Conservation (phyloP, 2,113 vertebrate species). For the Callaeas wilsoni region DNA sequence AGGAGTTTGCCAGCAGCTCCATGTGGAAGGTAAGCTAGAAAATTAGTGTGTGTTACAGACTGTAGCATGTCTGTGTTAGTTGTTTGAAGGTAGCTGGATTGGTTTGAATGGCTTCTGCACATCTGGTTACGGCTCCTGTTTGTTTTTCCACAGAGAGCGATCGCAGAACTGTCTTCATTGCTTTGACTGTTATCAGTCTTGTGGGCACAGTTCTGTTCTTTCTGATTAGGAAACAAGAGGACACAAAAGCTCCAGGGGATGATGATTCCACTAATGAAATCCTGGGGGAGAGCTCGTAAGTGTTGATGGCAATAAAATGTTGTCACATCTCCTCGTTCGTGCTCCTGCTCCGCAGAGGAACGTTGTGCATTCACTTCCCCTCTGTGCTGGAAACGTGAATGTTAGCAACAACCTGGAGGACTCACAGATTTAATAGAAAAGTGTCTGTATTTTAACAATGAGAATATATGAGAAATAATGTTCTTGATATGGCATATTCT, state of each 20-base stretch:
- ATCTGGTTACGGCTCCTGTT: not conserved
- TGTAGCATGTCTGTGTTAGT: not conserved
- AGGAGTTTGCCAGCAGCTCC: constrained; percentile 22
- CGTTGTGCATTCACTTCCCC: not conserved
- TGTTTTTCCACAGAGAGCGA: constrained; percentile 81
- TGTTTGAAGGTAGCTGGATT: not conserved
- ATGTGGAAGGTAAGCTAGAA: not conserved
- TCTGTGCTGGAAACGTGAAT: not conserved
- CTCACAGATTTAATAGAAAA: not conserved
- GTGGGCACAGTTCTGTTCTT: constrained; percentile 96
- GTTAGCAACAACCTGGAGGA: not conserved
- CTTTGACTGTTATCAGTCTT: constrained; percentile 93
- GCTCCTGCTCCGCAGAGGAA: not conserved
- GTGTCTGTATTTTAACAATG: not conserved
- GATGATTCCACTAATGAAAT: constrained; percentile 65
- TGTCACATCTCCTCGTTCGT: not conserved
- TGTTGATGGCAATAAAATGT: not conserved
- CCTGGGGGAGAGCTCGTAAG: constrained; percentile 66
- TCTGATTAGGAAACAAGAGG: constrained; percentile 85
- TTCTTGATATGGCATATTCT: not conserved
- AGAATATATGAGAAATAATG: not conserved
- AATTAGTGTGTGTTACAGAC: not conserved
- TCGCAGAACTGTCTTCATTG: constrained; percentile 92
- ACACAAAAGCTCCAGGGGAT: constrained; percentile 66
- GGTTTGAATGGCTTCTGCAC: not conserved